Evolutionary conservation across 2,888 invertebrate genomes (phyloP).

Genomic region (Tenthredo distinguenda): DNA sequence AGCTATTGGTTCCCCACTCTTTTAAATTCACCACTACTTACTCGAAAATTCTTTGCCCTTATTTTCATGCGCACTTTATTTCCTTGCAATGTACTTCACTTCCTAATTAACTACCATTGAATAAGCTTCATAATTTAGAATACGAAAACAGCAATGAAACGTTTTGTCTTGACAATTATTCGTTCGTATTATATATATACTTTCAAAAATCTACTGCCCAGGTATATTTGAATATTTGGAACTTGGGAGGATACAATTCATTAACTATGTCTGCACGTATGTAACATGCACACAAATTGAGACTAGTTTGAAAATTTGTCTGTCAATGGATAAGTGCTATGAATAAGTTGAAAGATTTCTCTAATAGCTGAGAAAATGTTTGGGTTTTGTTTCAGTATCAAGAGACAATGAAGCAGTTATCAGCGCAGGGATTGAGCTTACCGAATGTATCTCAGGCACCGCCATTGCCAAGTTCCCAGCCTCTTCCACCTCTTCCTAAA

Average conservation of each 20-base stretch:
- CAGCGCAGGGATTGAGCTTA: constrained; percentile 66
- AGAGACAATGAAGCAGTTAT: constrained; percentile 78
- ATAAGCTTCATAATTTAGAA: background rate
- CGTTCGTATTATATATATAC: background rate
- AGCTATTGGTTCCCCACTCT: background rate
- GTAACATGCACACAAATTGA: background rate
- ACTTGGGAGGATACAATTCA: background rate
- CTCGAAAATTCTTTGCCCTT: background rate
- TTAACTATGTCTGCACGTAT: background rate
- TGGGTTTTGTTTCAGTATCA: constrained; percentile 78
- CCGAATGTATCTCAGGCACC: constrained; percentile 69
- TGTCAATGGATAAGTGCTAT: background rate
- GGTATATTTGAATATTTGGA: background rate
- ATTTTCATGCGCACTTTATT: background rate
- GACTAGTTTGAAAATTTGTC: background rate
- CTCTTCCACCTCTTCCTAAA: constrained; percentile 74
- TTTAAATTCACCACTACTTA: background rate
- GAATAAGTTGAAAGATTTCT: constrained; percentile 8
- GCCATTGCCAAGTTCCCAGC: constrained; percentile 70
- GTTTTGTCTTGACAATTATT: background rate
- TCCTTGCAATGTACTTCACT: background rate
- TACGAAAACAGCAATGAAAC: background rate
- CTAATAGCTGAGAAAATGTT: constrained; percentile 32
- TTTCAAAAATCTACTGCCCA: background rate
- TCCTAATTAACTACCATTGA: background rate